These are phyloP conservation scores for Ophioderma brevispina DNA, from an alignment of 35 echinoderm and acorn worm species.

Conservation along the genomic window DNA sequence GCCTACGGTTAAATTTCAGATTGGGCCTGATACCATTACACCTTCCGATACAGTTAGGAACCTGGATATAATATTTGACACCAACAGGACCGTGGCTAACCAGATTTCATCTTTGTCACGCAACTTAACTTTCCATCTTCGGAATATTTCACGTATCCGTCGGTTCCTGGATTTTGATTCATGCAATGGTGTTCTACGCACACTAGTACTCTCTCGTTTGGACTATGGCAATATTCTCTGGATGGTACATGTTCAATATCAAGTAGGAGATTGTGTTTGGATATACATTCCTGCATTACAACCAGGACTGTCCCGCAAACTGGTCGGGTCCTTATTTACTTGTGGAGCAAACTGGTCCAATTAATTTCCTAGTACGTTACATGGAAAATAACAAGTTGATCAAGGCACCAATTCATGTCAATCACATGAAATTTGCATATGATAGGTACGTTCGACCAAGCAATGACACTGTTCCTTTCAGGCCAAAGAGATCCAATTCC, in stretches of 20 bases:
- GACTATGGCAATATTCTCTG: too few species aligned
- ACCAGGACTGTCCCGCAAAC: slow-evolving; percentile 33
- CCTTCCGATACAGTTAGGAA: too few species aligned
- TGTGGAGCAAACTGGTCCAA: slow-evolving; percentile 8
- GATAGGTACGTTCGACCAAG: slow-evolving; percentile 14
- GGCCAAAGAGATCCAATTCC: background rate
- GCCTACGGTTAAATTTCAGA: too few species aligned
- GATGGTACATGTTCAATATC: slow-evolving; percentile 1
- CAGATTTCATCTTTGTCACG: too few species aligned
- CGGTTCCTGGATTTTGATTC: too few species aligned
- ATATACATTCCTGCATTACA: slow-evolving; percentile 23
- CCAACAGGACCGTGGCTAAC: too few species aligned
- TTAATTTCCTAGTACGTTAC: slow-evolving; percentile 27
- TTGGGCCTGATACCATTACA: too few species aligned
- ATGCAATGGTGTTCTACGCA: too few species aligned
- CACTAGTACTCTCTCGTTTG: too few species aligned
- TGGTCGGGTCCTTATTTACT: slow-evolving; percentile 45
- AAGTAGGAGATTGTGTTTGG: slow-evolving; percentile 28
- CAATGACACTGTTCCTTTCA: background rate
- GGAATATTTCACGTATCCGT: too few species aligned
- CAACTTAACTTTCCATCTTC: too few species aligned
- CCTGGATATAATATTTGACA: too few species aligned
- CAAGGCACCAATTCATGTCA: slow-evolving; percentile 16
- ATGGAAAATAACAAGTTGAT: slow-evolving; percentile 32
- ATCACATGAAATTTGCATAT: slow-evolving; percentile 34